These are phyloP conservation scores for Cyanoderma ruficeps DNA, from an alignment of 2,113 vertebrate genomes.

Conservation along the genomic window DNA sequence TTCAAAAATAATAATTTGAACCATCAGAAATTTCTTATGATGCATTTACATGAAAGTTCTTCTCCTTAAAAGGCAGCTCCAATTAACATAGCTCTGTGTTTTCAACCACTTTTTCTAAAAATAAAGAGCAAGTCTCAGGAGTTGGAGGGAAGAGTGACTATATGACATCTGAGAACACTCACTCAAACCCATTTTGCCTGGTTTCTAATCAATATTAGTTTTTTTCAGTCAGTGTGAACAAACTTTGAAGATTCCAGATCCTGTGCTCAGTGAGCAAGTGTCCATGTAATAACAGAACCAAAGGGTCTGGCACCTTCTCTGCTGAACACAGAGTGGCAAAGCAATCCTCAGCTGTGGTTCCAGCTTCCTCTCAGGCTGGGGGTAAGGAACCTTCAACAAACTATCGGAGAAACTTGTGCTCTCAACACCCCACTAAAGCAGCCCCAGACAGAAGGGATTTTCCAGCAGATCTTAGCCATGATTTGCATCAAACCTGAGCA, in stretches of 20 bases:
- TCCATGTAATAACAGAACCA: background rate
- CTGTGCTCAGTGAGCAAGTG: background rate
- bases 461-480: background rate
- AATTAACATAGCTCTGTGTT: background rate
- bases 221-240: background rate
- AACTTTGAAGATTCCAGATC: background rate
- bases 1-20: conserved; percentile 41
- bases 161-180: background rate
- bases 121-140: background rate
- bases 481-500: background rate
- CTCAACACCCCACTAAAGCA: background rate
- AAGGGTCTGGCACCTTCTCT: background rate
- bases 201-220: background rate
- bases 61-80: background rate
- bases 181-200: background rate
- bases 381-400: background rate
- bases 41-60: background rate
- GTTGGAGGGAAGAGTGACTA: background rate
- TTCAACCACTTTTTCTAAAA: background rate
- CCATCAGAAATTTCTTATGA: background rate
- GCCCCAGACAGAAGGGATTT: background rate
- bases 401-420: background rate
- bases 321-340: background rate
- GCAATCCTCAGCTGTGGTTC: background rate
- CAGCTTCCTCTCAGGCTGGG: background rate